A percentile compares a stretch with the other conserved stretches of the same genome.
These are phyloP conservation scores for Syrmaticus mikado DNA, from an alignment of 2,113 vertebrate genomes.

Conservation along the genomic window DNA sequence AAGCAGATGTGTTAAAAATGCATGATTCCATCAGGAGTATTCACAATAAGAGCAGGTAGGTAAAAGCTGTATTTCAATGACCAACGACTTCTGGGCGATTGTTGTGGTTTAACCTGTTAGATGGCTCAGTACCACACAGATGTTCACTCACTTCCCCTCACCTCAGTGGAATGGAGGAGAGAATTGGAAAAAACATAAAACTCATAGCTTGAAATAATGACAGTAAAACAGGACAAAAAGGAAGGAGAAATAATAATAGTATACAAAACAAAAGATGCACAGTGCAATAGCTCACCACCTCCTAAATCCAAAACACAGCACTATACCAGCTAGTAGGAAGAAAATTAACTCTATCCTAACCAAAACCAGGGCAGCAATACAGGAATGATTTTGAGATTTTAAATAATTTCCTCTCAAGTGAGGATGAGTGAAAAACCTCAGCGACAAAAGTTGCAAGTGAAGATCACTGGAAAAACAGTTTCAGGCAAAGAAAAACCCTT, in stretches of 20 bases:
- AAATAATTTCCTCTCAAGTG: background rate
- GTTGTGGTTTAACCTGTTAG: background rate
- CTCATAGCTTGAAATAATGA: background rate
- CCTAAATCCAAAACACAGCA: background rate
- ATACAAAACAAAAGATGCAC: background rate
- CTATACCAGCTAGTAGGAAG: background rate
- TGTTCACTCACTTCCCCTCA: background rate
- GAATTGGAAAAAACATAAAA: background rate
- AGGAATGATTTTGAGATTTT: background rate
- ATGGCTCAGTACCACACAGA: background rate
- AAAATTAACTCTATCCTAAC: background rate
- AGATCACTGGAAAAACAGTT: background rate
- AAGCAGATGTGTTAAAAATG: constrained; percentile 64
- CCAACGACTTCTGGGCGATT: background rate
- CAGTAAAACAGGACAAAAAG: background rate
- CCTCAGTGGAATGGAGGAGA: background rate
- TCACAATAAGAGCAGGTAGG: constrained; percentile 70
- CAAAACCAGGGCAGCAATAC: background rate
- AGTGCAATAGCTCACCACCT: background rate
- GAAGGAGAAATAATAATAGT: background rate
- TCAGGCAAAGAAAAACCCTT: background rate
- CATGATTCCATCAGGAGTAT: constrained; percentile 26
- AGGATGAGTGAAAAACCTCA: background rate
- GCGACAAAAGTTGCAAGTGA: background rate
- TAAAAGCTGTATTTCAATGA: background rate